Base-by-base conservation (phyloP, 2,797 vertebrate species). In the Lepidocolaptes lacrymiger region DNA sequence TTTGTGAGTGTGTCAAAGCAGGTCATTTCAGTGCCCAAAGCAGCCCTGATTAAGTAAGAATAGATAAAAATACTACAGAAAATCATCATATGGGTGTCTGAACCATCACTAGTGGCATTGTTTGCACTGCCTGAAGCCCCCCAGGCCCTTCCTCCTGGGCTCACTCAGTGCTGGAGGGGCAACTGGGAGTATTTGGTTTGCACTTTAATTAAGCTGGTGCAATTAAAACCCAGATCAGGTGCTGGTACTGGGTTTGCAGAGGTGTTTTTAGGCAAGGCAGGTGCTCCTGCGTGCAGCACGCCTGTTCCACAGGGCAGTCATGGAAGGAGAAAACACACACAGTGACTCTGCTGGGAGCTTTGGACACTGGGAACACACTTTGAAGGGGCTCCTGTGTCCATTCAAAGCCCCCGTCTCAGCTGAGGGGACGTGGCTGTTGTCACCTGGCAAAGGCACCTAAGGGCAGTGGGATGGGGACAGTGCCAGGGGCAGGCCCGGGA, bases 91-190 rank as follows among this genome's bases (percentile, higher is more conserved):
- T 76, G 85, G 54, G 30, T 27, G 19, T 21, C 77, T 56, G 28
- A 20, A 15, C 16, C 44, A 14, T 19, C 61, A 37, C 22, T 12
- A 28, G 32, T 6, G 26, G 39, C 1, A 0, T 1, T 30, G 14
- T 7, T 61, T 68, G 51, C 34, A 26, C 12, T 4, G 22, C 20
- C 12, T 4, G n/a, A 68, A 30, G 15, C 28, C 37, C 54, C 13
- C 10, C 46, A 37, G 15, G 27, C 17, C 36, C 39, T 24, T 44
- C 23, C 41, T 74, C 21, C 26, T 49, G 18, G 14, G 56, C 28
- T n/a, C 71, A 51, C 27, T 36, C 7, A 2, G 27, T 2, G 1
- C 27, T 61, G 11, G 14, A 71, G 23, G 46, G 56, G 30, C 8
- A 81, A 55, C 9, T 14, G 18, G 37, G 48, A 58, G 52, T 21